Evolutionary conservation across 1,140 invertebrate species (phyloP).

Genomic region (Antheraea pernyi): DNA sequence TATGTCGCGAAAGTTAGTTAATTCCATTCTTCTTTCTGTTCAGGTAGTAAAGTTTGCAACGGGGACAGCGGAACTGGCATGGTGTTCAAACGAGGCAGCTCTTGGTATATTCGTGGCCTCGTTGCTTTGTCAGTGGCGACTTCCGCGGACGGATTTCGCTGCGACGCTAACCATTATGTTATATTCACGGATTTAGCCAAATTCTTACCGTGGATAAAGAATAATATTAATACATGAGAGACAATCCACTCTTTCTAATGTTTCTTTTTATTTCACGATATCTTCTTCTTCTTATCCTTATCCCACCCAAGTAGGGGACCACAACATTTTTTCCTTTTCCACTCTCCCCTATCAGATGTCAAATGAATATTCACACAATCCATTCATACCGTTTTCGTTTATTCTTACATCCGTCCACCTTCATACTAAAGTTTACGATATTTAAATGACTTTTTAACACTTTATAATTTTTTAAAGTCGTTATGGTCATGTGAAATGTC

Average conservation of each 20-base stretch:
- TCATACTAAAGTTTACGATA: too few species aligned
- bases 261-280: not conserved
- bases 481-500: too few species aligned
- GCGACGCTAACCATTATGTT: slow-evolving; percentile 79
- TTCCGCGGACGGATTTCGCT: slow-evolving; percentile 58
- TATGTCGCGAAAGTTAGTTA: not conserved
- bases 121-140: slow-evolving; percentile 78
- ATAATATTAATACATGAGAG: slow-evolving; percentile 39
- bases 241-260: not conserved
- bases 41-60: slow-evolving; percentile 79
- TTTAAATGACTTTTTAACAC: too few species aligned
- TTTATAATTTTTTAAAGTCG: too few species aligned
- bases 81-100: slow-evolving; percentile 60
- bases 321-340: too few species aligned
- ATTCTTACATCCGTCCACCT: too few species aligned
- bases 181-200: slow-evolving; percentile 81
- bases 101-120: slow-evolving; percentile 79
- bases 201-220: slow-evolving; percentile 77
- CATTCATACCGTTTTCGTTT: too few species aligned
- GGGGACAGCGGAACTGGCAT: slow-evolving; percentile 82
- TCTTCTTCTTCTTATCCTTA: too few species aligned
- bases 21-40: not conserved
- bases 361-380: too few species aligned
- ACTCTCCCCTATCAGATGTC: too few species aligned
- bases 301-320: too few species aligned